Conservation (phyloP, 2,113 vertebrate genomes). For the Parus major region DNA sequence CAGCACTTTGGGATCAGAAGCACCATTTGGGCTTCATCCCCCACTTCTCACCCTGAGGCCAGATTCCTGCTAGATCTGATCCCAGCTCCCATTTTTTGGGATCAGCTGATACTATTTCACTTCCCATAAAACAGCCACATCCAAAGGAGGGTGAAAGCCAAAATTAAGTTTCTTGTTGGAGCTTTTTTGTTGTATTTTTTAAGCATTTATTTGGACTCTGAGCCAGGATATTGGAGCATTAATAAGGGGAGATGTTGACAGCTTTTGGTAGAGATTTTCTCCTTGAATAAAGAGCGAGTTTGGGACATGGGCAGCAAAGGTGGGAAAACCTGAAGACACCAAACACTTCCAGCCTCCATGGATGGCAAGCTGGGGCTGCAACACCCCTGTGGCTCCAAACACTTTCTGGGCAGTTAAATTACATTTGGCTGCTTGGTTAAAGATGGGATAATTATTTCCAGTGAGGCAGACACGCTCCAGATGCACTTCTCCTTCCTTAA, state of each 20-base stretch:
- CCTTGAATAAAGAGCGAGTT: rapidly evolving
- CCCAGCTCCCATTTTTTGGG: neutral
- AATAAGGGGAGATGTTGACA: rapidly evolving
- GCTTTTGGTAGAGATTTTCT: neutral
- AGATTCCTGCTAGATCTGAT: rapidly evolving
- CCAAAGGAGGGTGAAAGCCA: neutral
- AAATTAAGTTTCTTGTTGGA: neutral
- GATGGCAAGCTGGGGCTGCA: neutral
- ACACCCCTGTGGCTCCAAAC: neutral
- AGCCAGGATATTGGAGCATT: neutral
- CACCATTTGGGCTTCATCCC: neutral
- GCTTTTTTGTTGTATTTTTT: neutral
- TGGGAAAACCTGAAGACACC: neutral
- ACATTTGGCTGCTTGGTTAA: neutral
- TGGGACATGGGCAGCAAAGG: neutral
- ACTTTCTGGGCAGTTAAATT: neutral
- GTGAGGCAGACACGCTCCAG: neutral
- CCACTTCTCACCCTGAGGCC: neutral
- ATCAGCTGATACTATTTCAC: neutral
- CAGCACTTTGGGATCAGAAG: neutral
- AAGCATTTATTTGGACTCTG: neutral
- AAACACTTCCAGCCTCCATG: neutral
- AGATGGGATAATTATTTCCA: slow-evolving; percentile 6
- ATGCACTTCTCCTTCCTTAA: neutral
- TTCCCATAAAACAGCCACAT: neutral